Conservation (phyloP, 2,797 vertebrate genomes). For the Trematomus bernacchii region DNA sequence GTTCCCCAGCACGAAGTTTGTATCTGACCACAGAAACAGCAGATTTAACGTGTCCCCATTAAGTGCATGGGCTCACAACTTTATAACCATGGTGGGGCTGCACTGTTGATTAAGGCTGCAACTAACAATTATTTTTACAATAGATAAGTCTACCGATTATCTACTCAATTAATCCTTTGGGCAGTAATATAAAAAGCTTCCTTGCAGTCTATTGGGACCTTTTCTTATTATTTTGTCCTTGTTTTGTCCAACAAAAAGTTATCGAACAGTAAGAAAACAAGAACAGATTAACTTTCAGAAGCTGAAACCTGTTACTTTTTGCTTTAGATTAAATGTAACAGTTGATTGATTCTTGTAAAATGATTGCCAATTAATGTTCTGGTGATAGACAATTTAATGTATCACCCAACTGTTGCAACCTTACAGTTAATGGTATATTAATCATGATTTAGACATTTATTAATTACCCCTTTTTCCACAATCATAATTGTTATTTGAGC, state of each 20-base stretch:
- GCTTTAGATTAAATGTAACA: not conserved
- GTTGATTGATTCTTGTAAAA: not conserved
- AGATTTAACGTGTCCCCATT: rapidly evolving
- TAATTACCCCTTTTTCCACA: not conserved
- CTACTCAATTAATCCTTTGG: not conserved
- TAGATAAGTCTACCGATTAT: not conserved
- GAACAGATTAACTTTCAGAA: not conserved
- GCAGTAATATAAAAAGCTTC: not conserved
- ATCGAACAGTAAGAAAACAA: not conserved
- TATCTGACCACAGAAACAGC: slow-evolving; percentile 84
- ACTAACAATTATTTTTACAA: not conserved
- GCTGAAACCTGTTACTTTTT: not conserved
- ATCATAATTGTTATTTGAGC: slow-evolving; percentile 1
- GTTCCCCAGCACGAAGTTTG: slow-evolving; percentile 97
- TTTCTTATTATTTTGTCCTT: too few relatives aligned
- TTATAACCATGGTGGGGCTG: not conserved
- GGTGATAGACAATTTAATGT: not conserved
- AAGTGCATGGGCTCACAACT: too few relatives aligned
- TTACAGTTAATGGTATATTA: not conserved
- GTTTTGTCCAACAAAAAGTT: too few relatives aligned
- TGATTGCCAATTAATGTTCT: not conserved
- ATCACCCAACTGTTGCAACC: not conserved
- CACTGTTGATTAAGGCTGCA: not conserved
- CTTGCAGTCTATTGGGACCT: too few relatives aligned
- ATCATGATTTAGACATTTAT: not conserved